phyloP scores from a whole-genome alignment of 2,797 vertebrate species.

The Chloroceryle inda region DNA sequence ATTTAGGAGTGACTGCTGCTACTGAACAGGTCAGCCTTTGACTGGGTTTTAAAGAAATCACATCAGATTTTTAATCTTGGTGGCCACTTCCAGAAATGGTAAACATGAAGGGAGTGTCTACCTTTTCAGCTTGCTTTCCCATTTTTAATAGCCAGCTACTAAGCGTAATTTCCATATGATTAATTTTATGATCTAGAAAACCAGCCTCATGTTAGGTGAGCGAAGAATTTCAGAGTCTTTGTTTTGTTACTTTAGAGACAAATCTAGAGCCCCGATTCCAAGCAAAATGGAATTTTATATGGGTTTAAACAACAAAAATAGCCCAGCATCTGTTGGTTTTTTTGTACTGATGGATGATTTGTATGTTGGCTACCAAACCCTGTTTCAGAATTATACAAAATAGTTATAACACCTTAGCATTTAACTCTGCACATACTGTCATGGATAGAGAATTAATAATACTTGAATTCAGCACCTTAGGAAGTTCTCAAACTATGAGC shows the following conservation, averaged over 20 bases:
- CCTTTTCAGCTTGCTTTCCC: background rate
- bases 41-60: background rate
- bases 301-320: constrained; percentile 69
- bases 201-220: background rate
- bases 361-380: constrained; percentile 31
- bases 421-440: background rate
- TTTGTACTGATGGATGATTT: constrained; percentile 29
- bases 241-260: constrained; percentile 46
- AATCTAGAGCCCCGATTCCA: constrained; percentile 30
- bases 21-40: background rate
- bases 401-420: background rate
- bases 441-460: background rate
- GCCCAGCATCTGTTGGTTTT: constrained; percentile 54
- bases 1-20: background rate
- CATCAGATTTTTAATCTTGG: background rate
- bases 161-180: background rate
- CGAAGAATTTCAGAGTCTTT: constrained; percentile 16
- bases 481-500: background rate
- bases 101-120: background rate
- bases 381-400: constrained; percentile 21
- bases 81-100: background rate
- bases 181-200: constrained; percentile 3
- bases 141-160: background rate
- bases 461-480: background rate
- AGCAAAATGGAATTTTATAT: constrained; percentile 26